Conservation (phyloP, 2,888 invertebrate genomes). For the Chrysomela aeneicollis region DNA sequence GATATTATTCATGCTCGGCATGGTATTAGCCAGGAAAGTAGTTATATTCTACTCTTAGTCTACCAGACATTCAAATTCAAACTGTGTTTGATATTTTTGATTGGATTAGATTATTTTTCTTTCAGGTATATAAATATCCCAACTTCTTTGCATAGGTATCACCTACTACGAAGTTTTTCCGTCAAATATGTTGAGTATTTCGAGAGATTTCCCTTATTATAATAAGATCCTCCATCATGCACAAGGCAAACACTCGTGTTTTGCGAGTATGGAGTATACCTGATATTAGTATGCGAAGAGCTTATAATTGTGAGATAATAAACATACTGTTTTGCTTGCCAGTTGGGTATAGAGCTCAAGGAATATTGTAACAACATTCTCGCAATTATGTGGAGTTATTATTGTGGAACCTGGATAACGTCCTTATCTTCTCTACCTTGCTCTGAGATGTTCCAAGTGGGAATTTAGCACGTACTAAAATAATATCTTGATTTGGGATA, state of each 20-base stretch:
- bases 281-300: background rate
- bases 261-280: background rate
- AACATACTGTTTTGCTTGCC: slow-evolving; percentile 5
- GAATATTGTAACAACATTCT: slow-evolving; percentile 1
- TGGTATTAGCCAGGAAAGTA: too few species aligned
- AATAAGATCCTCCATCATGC: background rate
- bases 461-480: background rate
- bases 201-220: too few species aligned
- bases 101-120: too few species aligned
- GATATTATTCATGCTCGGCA: too few species aligned
- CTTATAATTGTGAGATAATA: background rate
- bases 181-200: too few species aligned
- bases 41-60: too few species aligned
- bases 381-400: background rate
- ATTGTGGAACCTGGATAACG: background rate
- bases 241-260: slow-evolving; percentile 2
- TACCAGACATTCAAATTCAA: too few species aligned
- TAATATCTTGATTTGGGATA: background rate
- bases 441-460: background rate
- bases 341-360: background rate
- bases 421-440: background rate
- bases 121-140: too few species aligned
- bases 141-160: too few species aligned
- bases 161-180: too few species aligned
- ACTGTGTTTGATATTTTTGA: too few species aligned